Conservation (phyloP, 2,797 vertebrate genomes). For the Diplodus sargus region DNA sequence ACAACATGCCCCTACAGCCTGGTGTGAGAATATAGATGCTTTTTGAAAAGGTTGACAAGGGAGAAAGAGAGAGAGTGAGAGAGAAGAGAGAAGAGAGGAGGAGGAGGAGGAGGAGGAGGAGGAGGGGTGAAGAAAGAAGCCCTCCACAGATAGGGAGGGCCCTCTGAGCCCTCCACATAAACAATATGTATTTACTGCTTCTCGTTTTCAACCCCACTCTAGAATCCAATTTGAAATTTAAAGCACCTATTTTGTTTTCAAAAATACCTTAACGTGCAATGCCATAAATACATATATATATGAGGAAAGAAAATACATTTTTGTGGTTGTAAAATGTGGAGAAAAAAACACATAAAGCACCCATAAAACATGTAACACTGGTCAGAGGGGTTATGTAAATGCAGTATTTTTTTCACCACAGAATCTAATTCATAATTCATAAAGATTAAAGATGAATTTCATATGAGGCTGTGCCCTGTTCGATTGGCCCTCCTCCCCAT, state of each 20-base stretch:
- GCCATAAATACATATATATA: not conserved
- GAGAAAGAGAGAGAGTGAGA: not conserved
- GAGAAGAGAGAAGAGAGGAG: not conserved
- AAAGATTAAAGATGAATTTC: conserved; percentile 82
- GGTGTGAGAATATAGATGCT: conserved; percentile 82
- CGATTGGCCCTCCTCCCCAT: conserved; percentile 58
- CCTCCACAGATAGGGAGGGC: conserved; percentile 10
- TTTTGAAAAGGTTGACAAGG: conserved; percentile 86
- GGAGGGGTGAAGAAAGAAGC: conserved; percentile 38
- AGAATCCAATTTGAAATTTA: conserved; percentile 84
- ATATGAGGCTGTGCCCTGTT: conserved; percentile 67
- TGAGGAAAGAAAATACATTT: conserved; percentile 61
- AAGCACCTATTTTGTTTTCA: conserved; percentile 76
- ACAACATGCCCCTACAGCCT: conserved; percentile 84
- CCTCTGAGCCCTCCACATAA: too few species aligned
- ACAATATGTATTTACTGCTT: conserved; percentile 54
- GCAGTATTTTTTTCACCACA: conserved; percentile 46
- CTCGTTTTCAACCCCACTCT: conserved; percentile 72
- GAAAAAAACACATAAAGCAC: conserved; percentile 36
- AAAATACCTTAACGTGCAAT: conserved; percentile 76
- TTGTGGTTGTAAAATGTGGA: conserved; percentile 61
- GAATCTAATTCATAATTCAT: conserved; percentile 84
- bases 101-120: conserved; percentile 20
- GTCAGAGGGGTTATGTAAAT: conserved; percentile 83
- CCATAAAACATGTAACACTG: conserved; percentile 79